phyloP scores from a whole-genome alignment of 1,140 invertebrate genomes.

The Drosophila navojoa region DNA sequence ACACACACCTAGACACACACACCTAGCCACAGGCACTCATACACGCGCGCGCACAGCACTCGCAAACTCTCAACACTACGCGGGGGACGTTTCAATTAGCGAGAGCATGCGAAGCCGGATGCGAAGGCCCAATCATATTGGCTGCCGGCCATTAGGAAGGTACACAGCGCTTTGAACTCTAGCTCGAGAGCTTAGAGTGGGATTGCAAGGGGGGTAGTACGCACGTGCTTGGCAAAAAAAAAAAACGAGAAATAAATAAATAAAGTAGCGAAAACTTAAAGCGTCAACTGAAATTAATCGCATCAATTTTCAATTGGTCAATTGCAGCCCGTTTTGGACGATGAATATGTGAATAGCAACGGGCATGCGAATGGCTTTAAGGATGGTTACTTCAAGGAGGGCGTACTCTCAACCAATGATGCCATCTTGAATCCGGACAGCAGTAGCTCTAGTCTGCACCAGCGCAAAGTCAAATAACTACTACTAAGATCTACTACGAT shows the following conservation, averaged over 20 bases:
- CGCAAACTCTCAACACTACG: conserved; percentile 62
- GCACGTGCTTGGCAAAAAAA: conserved; percentile 22
- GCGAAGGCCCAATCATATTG: conserved; percentile 68
- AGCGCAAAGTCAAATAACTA: conserved; percentile 84
- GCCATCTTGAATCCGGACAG: conserved; percentile 81
- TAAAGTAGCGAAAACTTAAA: neutral
- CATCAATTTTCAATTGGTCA: conserved; percentile 12
- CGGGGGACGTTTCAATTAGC: conserved; percentile 80
- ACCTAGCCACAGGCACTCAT: neutral
- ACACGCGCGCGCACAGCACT: conserved; percentile 22
- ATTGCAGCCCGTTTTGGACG: conserved; percentile 84
- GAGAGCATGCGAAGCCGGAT: conserved; percentile 74
- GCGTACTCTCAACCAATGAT: conserved; percentile 73
- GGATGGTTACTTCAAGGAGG: conserved; percentile 74
- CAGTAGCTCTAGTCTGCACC: conserved; percentile 84
- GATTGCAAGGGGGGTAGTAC: neutral
- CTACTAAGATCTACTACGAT: conserved; percentile 73
- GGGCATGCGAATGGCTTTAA: conserved; percentile 61
- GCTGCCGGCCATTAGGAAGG: conserved; percentile 54
- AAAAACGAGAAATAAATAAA: neutral
- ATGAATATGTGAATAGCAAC: conserved; percentile 71
- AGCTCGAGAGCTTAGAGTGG: neutral
- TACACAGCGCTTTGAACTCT: conserved; percentile 48
- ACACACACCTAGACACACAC: conserved; percentile 11
- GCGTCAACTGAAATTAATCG: neutral